Percentiles rank a stretch among this genome's conserved stretches.
Conservation (phyloP, 2,113 vertebrate genomes). For the Acrocephalus arundinaceus region DNA sequence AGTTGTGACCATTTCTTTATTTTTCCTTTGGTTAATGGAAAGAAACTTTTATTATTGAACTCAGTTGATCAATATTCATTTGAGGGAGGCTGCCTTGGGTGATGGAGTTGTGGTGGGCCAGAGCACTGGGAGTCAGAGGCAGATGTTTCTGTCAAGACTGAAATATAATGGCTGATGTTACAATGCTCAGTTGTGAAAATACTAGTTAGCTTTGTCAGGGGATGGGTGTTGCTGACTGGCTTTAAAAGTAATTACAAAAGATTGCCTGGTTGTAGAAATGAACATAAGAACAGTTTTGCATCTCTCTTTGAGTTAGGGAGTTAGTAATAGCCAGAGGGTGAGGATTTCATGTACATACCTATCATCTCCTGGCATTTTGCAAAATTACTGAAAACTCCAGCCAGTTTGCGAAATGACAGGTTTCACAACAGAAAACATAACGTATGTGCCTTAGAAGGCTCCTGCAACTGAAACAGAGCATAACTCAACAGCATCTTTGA, state of each 20-base stretch:
- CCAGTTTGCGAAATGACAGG: background rate
- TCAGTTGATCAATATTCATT: background rate
- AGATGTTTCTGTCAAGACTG: background rate
- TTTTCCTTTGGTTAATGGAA: background rate
- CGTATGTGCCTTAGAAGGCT: background rate
- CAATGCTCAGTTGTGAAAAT: background rate
- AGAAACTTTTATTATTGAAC: background rate
- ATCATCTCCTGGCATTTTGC: conserved; percentile 20
- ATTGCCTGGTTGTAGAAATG: background rate
- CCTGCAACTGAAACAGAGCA: background rate
- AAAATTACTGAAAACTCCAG: conserved; percentile 41
- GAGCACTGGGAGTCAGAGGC: background rate
- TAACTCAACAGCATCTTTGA: background rate
- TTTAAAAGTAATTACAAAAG: conserved; percentile 23
- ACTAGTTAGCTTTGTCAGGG: background rate
- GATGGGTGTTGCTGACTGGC: background rate
- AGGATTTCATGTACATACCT: conserved; percentile 17
- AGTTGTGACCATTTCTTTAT: background rate
- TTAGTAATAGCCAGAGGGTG: conserved; percentile 28
- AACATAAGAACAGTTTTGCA: background rate
- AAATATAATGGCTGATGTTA: background rate
- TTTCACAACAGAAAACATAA: conserved; percentile 21
- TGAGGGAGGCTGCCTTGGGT: background rate
- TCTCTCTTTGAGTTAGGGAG: background rate
- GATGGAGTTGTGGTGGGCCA: background rate